Evolutionary conservation across 2,888 invertebrate species (phyloP), one percentile per base, ranked within the genome.

Genomic region (Philonicus albiceps): DNA sequence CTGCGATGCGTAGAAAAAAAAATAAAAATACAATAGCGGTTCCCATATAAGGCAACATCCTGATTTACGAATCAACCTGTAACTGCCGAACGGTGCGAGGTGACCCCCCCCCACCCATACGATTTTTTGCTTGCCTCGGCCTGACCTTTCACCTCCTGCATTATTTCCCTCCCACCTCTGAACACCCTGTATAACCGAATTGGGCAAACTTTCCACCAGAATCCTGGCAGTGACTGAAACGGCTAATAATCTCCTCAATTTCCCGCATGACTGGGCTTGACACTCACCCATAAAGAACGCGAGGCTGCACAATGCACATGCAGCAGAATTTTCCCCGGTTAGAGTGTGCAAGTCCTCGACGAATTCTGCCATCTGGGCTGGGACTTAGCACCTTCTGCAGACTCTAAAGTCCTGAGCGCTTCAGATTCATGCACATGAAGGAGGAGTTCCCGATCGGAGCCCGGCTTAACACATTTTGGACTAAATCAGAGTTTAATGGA

Each of bases 401-500:
- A 19, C 13, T 22, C 11, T 64, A 2, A n/a, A 19, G 49, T 7
- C 40, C 40, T 13, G 40, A n/a, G 3, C 40, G 40, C 16, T 43
- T 0, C 13, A n/a, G 16, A 49, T 49, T 64, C n/a, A 27, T 64
- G 64, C 64, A 53, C 27, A 30, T 4, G 43, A 16, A 53, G 49
- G 34, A 31, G 55, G 31, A 16, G 64, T 22, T 64, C 27, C 64
- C 64, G 64, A 64, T 64, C 64, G 64, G 64, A n/a, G 22, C 22
- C 22, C 64, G 49, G 55, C 55, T 55, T 81, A 81, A 64, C 81
- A 81, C 55, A 34, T 55, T 81, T 81, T 34, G 31, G 53, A 19
- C 7, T 30, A 55, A 81, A 81, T 81, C 81, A 31, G 81, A 81
- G 53, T 81, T 81, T 81, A 81, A 81, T 81, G 6, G 81, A 81